Evolutionary conservation across 2,888 invertebrate genomes (phyloP), one percentile per base, ranked within the genome.

Genomic region (Hirtodrosophila trivittata): DNA sequence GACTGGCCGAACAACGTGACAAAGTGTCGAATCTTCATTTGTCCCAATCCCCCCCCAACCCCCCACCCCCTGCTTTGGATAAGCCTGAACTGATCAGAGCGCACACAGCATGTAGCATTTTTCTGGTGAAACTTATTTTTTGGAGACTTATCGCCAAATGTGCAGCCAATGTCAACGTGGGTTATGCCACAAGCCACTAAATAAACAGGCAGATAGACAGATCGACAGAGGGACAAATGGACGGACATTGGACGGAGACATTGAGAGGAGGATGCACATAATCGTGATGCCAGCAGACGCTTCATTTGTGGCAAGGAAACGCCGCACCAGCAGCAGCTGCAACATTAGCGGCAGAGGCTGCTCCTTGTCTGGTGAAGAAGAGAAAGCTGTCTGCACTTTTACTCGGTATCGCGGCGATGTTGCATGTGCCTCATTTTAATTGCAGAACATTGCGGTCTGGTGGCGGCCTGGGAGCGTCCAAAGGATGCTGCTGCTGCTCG

Each of bases 341-440:
- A 32, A 55, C 42, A 12, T 28, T 21, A 26, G 12, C 49, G 50
- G 37, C 37, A 21, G 9, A 16, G 59, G 47, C 60, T 60, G 68
- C 77, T 86, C 86, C 78, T 86, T 78, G 57, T 66, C 50, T 45
- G 57, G 30, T 18, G 38, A 37, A 59, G 81, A 81, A 59, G 81
- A 81, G 81, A 82, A 82, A 82, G 81, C 85, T 82, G 75, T 62
- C 56, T 58, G 65, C 66, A 86, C 85, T 81, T 81, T 81, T 81
- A 86, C 83, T 82, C 55, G 45, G 35, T 43, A 58, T 64, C 42
- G 52, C 56, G 32, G 33, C 49, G 5, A 49, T 66, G 55, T 35
- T 67, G 59, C 51, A 43, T 56, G 42, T 26, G 59, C 35, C 84
- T 82, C 62, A 82, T 82, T 85, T 82, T 86, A 86, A 86, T 82